Percentiles rank a stretch among this genome's conserved stretches.
Conservation (phyloP, 1,140 invertebrate genomes). For the Apis cerana region DNA sequence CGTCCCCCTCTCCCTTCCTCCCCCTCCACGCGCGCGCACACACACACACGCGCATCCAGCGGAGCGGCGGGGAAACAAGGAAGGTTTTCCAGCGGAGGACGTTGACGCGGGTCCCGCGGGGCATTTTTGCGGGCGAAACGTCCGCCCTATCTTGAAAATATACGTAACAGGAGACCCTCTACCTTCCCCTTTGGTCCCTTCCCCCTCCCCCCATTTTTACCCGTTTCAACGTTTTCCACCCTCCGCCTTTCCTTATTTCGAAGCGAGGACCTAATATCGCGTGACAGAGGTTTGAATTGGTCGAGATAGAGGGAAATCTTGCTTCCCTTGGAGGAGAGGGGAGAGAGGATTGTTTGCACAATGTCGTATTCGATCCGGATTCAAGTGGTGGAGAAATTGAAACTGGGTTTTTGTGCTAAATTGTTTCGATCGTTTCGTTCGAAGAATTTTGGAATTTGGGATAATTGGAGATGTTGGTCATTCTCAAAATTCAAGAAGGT, state of each 20-base stretch:
- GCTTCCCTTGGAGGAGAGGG: background rate
- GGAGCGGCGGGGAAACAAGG: background rate
- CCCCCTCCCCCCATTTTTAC: slow-evolving; percentile 15
- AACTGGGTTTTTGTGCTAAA: too few species aligned
- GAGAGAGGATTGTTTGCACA: too few species aligned
- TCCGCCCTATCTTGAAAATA: slow-evolving; percentile 70
- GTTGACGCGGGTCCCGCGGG: slow-evolving; percentile 78
- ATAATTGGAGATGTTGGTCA: background rate
- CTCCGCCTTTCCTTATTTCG: slow-evolving; percentile 23
- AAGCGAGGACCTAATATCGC: slow-evolving; percentile 44
- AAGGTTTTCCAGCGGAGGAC: slow-evolving; percentile 68
- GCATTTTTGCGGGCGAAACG: slow-evolving; percentile 75
- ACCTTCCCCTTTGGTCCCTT: background rate
- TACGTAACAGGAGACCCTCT: slow-evolving; percentile 59
- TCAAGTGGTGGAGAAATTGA: too few species aligned
- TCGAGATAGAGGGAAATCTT: slow-evolving; percentile 30
- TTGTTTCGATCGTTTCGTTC: too few species aligned
- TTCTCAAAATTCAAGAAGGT: too few species aligned
- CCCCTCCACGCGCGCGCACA: too few species aligned
- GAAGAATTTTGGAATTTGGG: too few species aligned
- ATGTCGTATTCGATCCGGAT: too few species aligned
- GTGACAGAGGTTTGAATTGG: slow-evolving; percentile 19
- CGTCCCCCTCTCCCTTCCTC: slow-evolving; percentile 1
- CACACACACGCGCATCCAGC: too few species aligned
- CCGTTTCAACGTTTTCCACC: background rate